phyloP scores from a whole-genome alignment of 2,113 vertebrate species.

The Dasyurus viverrinus region DNA sequence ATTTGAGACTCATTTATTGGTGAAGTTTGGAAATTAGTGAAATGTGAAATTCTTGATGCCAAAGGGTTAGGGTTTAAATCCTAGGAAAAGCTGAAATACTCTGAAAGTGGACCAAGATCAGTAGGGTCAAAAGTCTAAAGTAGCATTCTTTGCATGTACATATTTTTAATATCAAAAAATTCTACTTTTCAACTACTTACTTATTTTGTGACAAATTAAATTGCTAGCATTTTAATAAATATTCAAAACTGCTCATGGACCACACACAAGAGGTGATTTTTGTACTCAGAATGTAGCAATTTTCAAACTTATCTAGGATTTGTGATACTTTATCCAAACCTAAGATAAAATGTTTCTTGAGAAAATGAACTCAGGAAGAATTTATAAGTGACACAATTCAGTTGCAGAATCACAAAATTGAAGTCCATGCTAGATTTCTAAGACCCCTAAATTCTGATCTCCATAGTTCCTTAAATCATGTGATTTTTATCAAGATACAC shows the following conservation, averaged over 20 bases:
- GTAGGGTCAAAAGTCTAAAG: not conserved
- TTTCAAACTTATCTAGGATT: not conserved
- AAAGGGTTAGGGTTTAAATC: not conserved
- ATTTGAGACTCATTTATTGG: not conserved
- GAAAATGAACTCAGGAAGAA: not conserved
- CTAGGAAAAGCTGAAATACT: not conserved
- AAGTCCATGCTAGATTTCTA: not conserved
- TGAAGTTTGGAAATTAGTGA: not conserved
- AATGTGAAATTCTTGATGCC: not conserved
- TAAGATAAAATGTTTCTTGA: not conserved
- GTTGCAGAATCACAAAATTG: not conserved
- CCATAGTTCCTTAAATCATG: not conserved
- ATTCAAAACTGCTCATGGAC: not conserved
- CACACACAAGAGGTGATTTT: not conserved
- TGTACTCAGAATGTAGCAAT: not conserved
- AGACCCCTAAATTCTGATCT: not conserved
- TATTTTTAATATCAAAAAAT: not conserved
- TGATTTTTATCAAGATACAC: not conserved
- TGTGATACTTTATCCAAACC: not conserved
- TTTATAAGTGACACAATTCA: not conserved
- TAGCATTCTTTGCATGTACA: not conserved
- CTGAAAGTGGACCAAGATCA: not conserved
- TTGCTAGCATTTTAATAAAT: not conserved
- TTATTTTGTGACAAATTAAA: not conserved
- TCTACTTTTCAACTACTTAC: not conserved